These are phyloP conservation scores for Ophion costatus DNA, from an alignment of 2,888 invertebrate species.

Conservation along the genomic window DNA sequence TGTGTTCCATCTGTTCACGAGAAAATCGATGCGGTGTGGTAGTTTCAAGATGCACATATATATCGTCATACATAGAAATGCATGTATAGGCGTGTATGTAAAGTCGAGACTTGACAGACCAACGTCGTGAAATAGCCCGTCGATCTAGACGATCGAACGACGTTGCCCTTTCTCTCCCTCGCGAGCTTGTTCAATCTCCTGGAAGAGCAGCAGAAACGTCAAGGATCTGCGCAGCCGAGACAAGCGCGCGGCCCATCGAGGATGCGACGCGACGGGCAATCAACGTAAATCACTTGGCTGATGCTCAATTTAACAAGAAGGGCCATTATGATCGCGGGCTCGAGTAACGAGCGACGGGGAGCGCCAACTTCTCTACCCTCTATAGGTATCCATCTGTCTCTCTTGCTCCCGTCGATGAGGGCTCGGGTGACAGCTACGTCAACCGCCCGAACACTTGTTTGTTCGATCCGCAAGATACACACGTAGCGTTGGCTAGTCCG, in stretches of 20 bases:
- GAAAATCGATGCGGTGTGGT: constrained; percentile 49
- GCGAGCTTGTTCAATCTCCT: constrained; percentile 56
- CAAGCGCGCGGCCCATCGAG: constrained; percentile 60
- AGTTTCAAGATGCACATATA: neutral
- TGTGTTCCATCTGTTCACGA: constrained; percentile 48
- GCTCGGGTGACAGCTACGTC: constrained; percentile 53
- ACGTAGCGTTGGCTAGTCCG: neutral
- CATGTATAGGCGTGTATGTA: neutral
- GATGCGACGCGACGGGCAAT: constrained; percentile 80
- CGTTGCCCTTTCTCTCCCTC: constrained; percentile 53
- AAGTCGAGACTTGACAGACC: constrained; percentile 38
- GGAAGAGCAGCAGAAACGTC: constrained; percentile 49
- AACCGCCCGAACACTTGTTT: constrained; percentile 50
- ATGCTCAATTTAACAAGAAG: constrained; percentile 83
- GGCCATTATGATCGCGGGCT: constrained; percentile 81
- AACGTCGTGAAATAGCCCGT: constrained; percentile 55
- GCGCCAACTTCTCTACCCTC: constrained; percentile 58
- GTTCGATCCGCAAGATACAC: constrained; percentile 37
- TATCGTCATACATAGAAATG: neutral
- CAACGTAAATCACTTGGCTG: constrained; percentile 83
- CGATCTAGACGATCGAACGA: constrained; percentile 48
- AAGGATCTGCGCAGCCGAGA: constrained; percentile 58
- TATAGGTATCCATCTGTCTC: constrained; percentile 20
- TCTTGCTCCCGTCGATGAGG: constrained; percentile 41
- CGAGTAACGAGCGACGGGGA: constrained; percentile 77